Evolutionary conservation across 2,888 invertebrate genomes (phyloP).

Genomic region (Drosophila koepferae): DNA sequence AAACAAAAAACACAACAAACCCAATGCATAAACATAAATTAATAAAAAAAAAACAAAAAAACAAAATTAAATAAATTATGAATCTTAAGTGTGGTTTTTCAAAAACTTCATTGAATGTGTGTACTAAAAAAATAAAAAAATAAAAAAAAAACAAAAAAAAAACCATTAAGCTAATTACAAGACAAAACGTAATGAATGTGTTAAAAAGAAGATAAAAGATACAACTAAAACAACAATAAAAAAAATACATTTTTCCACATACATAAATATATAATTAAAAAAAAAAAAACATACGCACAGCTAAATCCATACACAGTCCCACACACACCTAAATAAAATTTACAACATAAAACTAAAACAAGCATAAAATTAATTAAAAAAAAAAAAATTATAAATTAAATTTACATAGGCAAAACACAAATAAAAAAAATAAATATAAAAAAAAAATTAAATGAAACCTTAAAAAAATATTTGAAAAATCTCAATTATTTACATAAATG

Average conservation of each 20-base stretch:
- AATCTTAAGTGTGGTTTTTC: constrained; percentile 71
- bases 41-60: constrained; percentile 33
- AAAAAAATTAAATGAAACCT: constrained; percentile 9
- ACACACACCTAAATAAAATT: constrained; percentile 73
- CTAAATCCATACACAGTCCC: constrained; percentile 55
- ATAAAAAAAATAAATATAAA: constrained; percentile 23
- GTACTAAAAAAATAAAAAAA: constrained; percentile 52
- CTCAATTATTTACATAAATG: constrained; percentile 82
- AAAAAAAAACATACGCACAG: constrained; percentile 58
- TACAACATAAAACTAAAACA: constrained; percentile 57
- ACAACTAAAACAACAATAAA: constrained; percentile 2
- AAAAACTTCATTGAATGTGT: constrained; percentile 77
- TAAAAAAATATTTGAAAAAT: constrained; percentile 67
- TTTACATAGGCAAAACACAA: constrained; percentile 69
- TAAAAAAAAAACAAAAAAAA: constrained; percentile 48
- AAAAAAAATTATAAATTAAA: constrained; percentile 66
- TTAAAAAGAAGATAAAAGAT: constrained; percentile 24
- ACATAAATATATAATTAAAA: constrained; percentile 41
- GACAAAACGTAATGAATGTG: constrained; percentile 50
- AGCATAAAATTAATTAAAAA: constrained; percentile 38
- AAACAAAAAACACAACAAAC: constrained; percentile 39
- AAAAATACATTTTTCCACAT: constrained; percentile 43
- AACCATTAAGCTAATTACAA: constrained; percentile 55
- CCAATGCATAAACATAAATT: constrained; percentile 66
- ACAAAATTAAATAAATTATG: constrained; percentile 18